A percentile compares a stretch with the other conserved stretches of the same genome.
phyloP scores from a whole-genome alignment of 1,140 invertebrate species.

The Sycobia sp. region DNA sequence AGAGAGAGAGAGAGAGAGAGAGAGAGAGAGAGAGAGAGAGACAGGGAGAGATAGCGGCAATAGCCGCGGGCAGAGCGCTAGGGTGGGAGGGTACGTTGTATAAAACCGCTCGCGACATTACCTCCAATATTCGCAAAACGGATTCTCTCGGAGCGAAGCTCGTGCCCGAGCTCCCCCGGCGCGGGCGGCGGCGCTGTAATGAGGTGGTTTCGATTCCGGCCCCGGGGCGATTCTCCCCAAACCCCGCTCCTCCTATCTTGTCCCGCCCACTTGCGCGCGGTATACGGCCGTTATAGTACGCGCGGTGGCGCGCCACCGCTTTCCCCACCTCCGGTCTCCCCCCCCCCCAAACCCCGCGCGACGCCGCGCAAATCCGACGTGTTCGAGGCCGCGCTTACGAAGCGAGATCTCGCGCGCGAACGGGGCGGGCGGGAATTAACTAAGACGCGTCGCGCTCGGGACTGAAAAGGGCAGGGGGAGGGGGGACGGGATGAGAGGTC shows the following conservation, averaged over 20 bases:
- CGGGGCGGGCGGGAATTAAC: too few relatives aligned
- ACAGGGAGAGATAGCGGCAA: constrained; percentile 2
- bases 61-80: constrained; percentile 16
- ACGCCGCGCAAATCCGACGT: constrained; percentile 24
- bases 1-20: constrained; percentile 8
- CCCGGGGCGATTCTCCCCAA: constrained; percentile 50
- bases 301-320: too few relatives aligned
- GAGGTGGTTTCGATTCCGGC: constrained; percentile 63
- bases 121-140: constrained; percentile 62
- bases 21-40: constrained; percentile 13
- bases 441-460: too few relatives aligned
- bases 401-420: constrained; percentile 20
- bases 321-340: too few relatives aligned
- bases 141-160: constrained; percentile 48
- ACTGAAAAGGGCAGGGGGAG: too few relatives aligned
- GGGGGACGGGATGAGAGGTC: too few relatives aligned
- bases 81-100: constrained; percentile 49
- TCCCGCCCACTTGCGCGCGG: too few relatives aligned
- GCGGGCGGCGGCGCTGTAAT: constrained; percentile 45
- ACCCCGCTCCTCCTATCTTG: background rate
- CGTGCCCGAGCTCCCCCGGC: constrained; percentile 42
- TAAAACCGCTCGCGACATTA: constrained; percentile 62
- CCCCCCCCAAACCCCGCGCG: too few relatives aligned
- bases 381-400: constrained; percentile 36
- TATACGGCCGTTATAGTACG: too few relatives aligned